Evolutionary conservation across 2,113 vertebrate species (phyloP), one percentile per base, ranked within the genome.

Genomic region (Smithornis capensis): DNA sequence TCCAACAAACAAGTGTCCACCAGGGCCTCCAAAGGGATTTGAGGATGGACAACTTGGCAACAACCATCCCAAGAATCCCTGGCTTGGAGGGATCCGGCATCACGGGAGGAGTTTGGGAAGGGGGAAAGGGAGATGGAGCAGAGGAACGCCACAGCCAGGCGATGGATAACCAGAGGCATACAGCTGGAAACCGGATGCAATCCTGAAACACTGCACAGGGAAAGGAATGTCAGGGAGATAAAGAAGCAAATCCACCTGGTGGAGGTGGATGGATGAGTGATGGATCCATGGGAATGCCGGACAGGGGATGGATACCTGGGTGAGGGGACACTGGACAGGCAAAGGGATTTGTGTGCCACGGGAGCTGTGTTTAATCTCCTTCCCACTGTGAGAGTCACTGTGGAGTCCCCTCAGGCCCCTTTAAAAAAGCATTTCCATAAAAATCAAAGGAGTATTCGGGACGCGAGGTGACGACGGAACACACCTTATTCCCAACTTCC

Each of bases 371-470:
- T n/a, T 73, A 35, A 91, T 79, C 74, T 71, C 50, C 37, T 79
- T 77, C 70, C 68, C 6, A 1, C 1, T 38, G 38, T 40, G 42
- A 4, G 0, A 90, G 47, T 79, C 75, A 49, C 49, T 92, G n/a
- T 56, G 31, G 55, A 22, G 16, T 42, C 31, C 89, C 71, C 73
- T 35, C 19, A 65, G 47, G 90, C 50, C 31, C 62, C 23, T 92
- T 87, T 90, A 60, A 77, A 94, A 87, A 22, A 60, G 3, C 11
- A 28, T 92, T 90, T 87, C 90, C 83, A 92, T 83, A 80, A 94
- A 94, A 50, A 86, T 68, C 5, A 0, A 18, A 10, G 42, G 11
- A 35, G 16, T 11, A 38, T 9, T 63, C 21, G 14, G 87, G 35
- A 53, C 23, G 27, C 0, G 0, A 19, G 6, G 53, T 38, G 35